Conservation (phyloP, 2,113 vertebrate genomes). For the Macroglossus sobrinus region DNA sequence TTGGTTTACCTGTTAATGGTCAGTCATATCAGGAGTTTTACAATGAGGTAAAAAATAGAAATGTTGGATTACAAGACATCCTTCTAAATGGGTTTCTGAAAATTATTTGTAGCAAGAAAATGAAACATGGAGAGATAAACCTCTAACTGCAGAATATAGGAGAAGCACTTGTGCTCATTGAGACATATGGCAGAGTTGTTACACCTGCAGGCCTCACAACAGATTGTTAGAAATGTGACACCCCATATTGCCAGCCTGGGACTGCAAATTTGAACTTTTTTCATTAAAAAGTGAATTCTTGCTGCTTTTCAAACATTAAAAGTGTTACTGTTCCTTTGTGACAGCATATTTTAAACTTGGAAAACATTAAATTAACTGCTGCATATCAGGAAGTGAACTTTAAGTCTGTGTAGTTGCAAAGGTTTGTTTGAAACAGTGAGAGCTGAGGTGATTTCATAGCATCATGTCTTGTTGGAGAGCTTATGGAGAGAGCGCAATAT, state of each 20-base stretch:
- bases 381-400: slow-evolving; percentile 36
- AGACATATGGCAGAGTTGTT: background rate
- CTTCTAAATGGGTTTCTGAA: background rate
- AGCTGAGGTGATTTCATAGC: background rate
- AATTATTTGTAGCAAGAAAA: background rate
- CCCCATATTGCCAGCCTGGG: background rate
- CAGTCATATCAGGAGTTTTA: background rate
- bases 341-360: background rate
- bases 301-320: slow-evolving; percentile 41
- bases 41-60: background rate
- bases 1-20: background rate
- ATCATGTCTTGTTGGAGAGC: background rate
- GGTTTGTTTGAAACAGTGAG: background rate
- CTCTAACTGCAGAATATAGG: background rate
- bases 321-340: slow-evolving; percentile 31
- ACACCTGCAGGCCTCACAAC: background rate
- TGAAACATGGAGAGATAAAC: background rate
- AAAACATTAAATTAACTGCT: slow-evolving; percentile 3
- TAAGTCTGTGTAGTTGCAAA: background rate
- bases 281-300: slow-evolving; percentile 29
- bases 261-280: slow-evolving; percentile 43
- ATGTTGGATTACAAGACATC: background rate
- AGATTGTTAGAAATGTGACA: background rate
- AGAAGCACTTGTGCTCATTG: background rate
- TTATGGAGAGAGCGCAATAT: background rate